A percentile compares a stretch with the other conserved stretches of the same genome.
These are phyloP conservation scores for Virgularia gustaviana DNA, from an alignment of 92 coral and sea anemone genomes.

Conservation along the genomic window DNA sequence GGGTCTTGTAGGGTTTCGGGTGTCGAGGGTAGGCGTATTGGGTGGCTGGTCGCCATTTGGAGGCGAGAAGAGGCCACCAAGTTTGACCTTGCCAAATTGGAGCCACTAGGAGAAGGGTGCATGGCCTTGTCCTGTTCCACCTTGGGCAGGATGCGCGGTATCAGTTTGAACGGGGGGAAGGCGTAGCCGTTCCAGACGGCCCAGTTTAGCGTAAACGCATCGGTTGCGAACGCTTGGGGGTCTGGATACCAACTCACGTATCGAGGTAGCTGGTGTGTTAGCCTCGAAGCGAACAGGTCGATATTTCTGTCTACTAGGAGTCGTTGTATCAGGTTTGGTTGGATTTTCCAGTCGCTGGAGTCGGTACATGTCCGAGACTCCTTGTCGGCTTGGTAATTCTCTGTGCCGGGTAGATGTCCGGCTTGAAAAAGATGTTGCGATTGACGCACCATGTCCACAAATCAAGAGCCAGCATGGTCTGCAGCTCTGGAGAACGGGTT, in stretches of 20 bases:
- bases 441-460: conserved; percentile 51
- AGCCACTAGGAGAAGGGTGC: conserved; percentile 40
- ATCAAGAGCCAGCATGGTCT: conserved; percentile 37
- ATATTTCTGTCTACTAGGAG: conserved; percentile 44
- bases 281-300: conserved; percentile 48
- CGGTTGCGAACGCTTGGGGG: conserved; percentile 45
- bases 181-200: conserved; percentile 7
- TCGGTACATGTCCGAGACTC: conserved; percentile 41
- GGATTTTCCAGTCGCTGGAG: conserved; percentile 44
- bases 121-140: conserved; percentile 42
- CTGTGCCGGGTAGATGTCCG: conserved; percentile 43
- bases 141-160: conserved; percentile 36
- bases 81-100: conserved; percentile 60
- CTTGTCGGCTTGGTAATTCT: conserved; percentile 45
- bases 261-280: conserved; percentile 39
- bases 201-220: conserved; percentile 48
- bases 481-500: conserved; percentile 45
- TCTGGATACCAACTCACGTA: conserved; percentile 50
- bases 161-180: conserved; percentile 6
- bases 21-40: conserved; percentile 41
- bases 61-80: conserved; percentile 52
- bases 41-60: conserved; percentile 19
- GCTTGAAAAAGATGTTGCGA: conserved; percentile 25
- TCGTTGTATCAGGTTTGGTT: conserved; percentile 31
- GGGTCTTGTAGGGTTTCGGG: conserved; percentile 49